A percentile compares a stretch with the other conserved stretches of the same genome.
phyloP scores from a whole-genome alignment of 2,888 invertebrate species.

The Drosophila prolongata region DNA sequence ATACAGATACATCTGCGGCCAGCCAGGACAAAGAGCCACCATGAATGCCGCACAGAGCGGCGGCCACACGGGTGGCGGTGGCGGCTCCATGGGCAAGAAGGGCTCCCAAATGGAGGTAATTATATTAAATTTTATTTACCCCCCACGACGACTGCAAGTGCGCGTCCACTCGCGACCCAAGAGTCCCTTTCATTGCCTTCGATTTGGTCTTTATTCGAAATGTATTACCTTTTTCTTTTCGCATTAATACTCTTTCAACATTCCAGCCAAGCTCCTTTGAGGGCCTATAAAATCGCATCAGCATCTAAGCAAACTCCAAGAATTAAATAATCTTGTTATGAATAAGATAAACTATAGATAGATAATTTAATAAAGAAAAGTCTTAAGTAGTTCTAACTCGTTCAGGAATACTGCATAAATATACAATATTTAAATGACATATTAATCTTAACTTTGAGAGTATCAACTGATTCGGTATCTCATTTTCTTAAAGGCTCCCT shows the following conservation, averaged over 20 bases:
- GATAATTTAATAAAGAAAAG: too few species aligned
- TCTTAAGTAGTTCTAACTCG: too few species aligned
- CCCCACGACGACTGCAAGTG: background rate
- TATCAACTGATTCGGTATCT: background rate
- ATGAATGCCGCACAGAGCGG: constrained; percentile 85
- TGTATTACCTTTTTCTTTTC: background rate
- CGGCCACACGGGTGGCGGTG: constrained; percentile 81
- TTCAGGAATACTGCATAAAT: too few species aligned
- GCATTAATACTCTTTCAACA: background rate
- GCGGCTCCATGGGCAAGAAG: constrained; percentile 84
- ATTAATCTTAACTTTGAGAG: background rate
- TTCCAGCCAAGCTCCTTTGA: too few species aligned
- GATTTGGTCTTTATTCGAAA: constrained; percentile 2
- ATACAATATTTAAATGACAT: background rate
- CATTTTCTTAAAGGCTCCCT: background rate
- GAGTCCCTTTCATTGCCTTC: constrained; percentile 1
- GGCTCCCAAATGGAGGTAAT: constrained; percentile 85
- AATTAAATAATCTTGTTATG: too few species aligned
- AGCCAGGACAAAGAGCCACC: constrained; percentile 9
- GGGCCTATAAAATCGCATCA: background rate
- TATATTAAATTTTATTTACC: constrained; percentile 53
- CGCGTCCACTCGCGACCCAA: background rate
- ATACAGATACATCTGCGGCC: background rate
- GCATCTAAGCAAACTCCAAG: too few species aligned
- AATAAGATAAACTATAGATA: too few species aligned